These are phyloP conservation scores for Macrobrachium rosenbergii DNA, from an alignment of 1,140 invertebrate genomes.

Conservation along the genomic window DNA sequence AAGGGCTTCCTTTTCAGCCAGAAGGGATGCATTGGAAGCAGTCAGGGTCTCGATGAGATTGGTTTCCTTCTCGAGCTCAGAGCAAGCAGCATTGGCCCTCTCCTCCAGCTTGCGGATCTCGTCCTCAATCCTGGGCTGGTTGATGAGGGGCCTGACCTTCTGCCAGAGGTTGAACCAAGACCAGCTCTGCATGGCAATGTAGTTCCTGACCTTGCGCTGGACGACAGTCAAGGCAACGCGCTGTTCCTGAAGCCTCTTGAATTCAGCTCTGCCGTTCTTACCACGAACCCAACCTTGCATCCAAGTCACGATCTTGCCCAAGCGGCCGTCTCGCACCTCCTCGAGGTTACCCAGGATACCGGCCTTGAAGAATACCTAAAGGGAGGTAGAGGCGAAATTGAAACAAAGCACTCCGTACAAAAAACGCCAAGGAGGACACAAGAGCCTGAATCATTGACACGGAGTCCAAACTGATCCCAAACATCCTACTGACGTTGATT, in stretches of 20 bases:
- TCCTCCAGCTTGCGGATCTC: constrained; percentile 83
- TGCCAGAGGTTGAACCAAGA: constrained; percentile 99
- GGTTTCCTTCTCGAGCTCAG: constrained; percentile 78
- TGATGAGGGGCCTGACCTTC: constrained; percentile 98
- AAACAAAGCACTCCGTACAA: too few relatives aligned
- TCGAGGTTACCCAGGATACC: constrained; percentile 99
- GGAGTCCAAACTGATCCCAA: too few relatives aligned
- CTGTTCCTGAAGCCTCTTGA: constrained; percentile 98
- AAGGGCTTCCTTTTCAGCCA: constrained; percentile 36
- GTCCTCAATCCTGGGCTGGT: constrained; percentile 97
- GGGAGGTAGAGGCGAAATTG: not conserved
- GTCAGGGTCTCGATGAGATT: constrained; percentile 69
- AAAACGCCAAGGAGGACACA: too few relatives aligned
- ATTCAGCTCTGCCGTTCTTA: constrained; percentile 86
- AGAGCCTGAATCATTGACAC: too few relatives aligned
- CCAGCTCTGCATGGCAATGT: constrained; percentile 98
- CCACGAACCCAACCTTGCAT: constrained; percentile 96
- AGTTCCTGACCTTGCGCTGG: constrained; percentile 98
- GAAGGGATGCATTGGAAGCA: not conserved
- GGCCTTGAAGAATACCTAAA: constrained; percentile 99
- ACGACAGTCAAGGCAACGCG: constrained; percentile 96
- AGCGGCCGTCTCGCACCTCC: constrained; percentile 98
- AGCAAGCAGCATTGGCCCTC: constrained; percentile 86
- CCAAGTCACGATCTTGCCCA: constrained; percentile 98
- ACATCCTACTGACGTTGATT: too few relatives aligned